Conservation (phyloP, 2,113 vertebrate species). For the Gobius niger region DNA sequence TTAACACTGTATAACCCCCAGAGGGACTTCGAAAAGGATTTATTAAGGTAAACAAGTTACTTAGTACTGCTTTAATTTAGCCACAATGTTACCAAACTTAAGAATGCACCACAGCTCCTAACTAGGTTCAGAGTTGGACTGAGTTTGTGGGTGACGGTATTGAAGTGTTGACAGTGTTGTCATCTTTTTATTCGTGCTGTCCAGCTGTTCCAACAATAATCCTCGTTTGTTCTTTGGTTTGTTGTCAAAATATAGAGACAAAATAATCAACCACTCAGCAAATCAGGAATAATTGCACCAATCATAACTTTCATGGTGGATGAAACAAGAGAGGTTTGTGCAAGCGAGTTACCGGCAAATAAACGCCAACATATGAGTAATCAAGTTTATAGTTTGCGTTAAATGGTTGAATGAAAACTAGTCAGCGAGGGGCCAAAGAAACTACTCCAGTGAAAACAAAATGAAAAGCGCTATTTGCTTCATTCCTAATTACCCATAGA, state of each 20-base stretch:
- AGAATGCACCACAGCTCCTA: neutral
- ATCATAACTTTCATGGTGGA: neutral
- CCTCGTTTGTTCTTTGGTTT: neutral
- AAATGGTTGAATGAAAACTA: neutral
- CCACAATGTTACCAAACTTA: neutral
- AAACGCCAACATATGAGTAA: neutral
- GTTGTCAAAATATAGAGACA: neutral
- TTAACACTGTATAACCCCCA: no score
- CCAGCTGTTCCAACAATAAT: neutral
- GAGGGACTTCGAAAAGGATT: no score
- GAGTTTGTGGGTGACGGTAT: neutral
- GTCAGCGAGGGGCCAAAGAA: neutral
- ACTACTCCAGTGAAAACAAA: conserved; percentile 1
- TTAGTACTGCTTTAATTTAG: no score
- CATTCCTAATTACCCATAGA: conserved; percentile 10
- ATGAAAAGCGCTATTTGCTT: neutral
- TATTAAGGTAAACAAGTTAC: no score
- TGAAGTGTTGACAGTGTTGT: no score
- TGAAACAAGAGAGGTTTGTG: neutral
- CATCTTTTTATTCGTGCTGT: no score
- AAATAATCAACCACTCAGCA: neutral
- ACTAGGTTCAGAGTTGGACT: neutral
- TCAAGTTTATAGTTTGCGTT: neutral
- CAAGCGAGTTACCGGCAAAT: neutral
- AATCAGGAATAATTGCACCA: neutral